phyloP scores from a whole-genome alignment of 1,140 invertebrate genomes.

The Heterodera schachtii region DNA sequence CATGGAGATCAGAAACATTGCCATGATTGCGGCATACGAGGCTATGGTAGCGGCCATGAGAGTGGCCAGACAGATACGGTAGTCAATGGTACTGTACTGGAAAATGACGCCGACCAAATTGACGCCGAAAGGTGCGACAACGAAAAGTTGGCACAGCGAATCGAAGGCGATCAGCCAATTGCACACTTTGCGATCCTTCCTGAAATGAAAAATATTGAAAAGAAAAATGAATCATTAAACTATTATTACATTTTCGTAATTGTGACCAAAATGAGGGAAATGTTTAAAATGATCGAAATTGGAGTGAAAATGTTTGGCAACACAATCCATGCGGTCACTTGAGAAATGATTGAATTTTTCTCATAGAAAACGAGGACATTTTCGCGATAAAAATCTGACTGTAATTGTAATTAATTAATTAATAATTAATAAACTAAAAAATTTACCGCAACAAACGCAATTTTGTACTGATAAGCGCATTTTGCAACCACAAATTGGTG shows the following conservation, averaged over 20 bases:
- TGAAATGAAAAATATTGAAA: neutral
- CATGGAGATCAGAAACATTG: constrained; percentile 15
- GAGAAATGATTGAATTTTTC: neutral
- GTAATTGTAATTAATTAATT: no score
- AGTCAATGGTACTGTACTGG: neutral
- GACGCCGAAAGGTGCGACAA: neutral
- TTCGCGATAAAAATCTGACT: neutral
- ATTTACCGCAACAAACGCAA: neutral
- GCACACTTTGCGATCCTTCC: constrained; percentile 13
- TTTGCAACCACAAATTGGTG: neutral
- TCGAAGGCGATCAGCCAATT: constrained; percentile 27
- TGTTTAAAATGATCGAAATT: neutral
- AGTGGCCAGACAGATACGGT: constrained; percentile 4
- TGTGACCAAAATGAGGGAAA: neutral
- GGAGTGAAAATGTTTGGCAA: neutral
- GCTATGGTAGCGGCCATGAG: constrained; percentile 12
- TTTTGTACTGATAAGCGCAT: neutral
- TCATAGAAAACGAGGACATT: neutral
- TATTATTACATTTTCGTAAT: neutral
- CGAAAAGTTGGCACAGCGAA: constrained; percentile 15
- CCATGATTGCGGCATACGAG: constrained; percentile 10
- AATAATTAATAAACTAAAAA: neutral
- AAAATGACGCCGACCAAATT: neutral
- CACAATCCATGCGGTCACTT: neutral
- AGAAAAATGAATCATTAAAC: no score